Conservation (phyloP, 2,797 vertebrate species). For the Sebastes dallii region DNA sequence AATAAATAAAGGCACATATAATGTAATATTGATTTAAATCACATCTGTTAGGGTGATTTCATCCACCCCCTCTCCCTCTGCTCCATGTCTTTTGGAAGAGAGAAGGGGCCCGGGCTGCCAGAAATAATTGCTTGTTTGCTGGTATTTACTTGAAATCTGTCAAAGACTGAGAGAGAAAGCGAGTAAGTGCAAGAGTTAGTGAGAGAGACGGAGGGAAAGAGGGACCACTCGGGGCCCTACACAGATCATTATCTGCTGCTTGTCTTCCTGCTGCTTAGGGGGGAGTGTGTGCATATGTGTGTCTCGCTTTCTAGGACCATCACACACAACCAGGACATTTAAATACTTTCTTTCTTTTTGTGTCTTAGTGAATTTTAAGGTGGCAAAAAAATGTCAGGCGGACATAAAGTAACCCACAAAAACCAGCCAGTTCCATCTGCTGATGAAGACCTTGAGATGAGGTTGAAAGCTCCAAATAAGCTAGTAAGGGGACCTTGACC, state of each 20-base stretch:
- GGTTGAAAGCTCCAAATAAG: neutral
- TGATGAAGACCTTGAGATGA: neutral
- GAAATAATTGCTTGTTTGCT: constrained; percentile 87
- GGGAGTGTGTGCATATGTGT: constrained; percentile 14
- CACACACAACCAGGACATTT: neutral
- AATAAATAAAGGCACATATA: constrained; percentile 80
- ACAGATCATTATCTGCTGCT: constrained; percentile 57
- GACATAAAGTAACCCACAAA: neutral
- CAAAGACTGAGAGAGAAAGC: constrained; percentile 62
- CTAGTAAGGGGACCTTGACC: neutral
- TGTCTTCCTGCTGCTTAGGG: constrained; percentile 41
- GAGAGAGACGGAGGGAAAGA: constrained; percentile 23
- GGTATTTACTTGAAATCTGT: constrained; percentile 84
- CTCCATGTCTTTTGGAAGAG: constrained; percentile 77
- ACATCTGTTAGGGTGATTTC: constrained; percentile 86
- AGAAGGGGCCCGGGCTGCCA: constrained; percentile 76
- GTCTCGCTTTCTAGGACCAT: neutral
- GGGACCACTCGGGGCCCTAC: constrained; percentile 24
- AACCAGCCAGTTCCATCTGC: neutral
- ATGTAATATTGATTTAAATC: constrained; percentile 86
- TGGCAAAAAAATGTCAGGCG: neutral
- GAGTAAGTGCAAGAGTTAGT: constrained; percentile 44
- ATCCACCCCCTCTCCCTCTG: constrained; percentile 78
- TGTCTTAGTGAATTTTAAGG: neutral
- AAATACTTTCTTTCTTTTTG: neutral